Percentiles rank a stretch among this genome's conserved stretches.
phyloP scores from a whole-genome alignment of 53 echinoderm and acorn worm genomes.

The Antedon mediterranea region DNA sequence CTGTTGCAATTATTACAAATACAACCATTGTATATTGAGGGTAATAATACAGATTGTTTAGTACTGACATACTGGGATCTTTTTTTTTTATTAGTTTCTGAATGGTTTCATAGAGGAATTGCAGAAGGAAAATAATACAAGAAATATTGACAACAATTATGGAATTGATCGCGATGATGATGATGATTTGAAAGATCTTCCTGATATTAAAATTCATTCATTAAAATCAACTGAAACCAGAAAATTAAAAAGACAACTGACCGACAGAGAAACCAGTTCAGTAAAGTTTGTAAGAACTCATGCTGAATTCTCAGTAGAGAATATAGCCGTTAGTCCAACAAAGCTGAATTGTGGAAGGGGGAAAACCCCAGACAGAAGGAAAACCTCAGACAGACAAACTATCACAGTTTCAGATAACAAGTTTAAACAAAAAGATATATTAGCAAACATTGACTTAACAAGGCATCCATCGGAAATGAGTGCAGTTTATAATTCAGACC shows the following conservation, averaged over 20 bases:
- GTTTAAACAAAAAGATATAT: no score
- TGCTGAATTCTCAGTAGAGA: no score
- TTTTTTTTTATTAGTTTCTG: not conserved
- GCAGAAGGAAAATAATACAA: not conserved
- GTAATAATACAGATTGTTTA: not conserved
- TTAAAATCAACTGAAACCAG: not conserved
- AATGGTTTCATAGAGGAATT: not conserved
- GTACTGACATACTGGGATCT: not conserved
- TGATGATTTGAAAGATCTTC: constrained; percentile 25
- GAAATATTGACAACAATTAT: not conserved
- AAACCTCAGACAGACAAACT: no score
- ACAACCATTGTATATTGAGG: no score
- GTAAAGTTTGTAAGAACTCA: not conserved
- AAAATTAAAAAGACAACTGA: not conserved
- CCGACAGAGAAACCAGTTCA: not conserved
- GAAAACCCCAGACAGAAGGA: no score
- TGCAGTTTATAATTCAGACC: not conserved
- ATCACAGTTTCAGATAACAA: no score
- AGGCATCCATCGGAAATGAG: not conserved
- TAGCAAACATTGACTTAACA: not conserved
- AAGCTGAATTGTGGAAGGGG: not conserved
- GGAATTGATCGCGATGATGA: constrained; percentile 4
- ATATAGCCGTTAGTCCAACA: not conserved
- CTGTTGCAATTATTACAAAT: no score
- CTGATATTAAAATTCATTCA: constrained; percentile 7